Evolutionary conservation across 2,888 invertebrate species (phyloP), one percentile per base, ranked within the genome.

Genomic region (Mythimna loreyi): DNA sequence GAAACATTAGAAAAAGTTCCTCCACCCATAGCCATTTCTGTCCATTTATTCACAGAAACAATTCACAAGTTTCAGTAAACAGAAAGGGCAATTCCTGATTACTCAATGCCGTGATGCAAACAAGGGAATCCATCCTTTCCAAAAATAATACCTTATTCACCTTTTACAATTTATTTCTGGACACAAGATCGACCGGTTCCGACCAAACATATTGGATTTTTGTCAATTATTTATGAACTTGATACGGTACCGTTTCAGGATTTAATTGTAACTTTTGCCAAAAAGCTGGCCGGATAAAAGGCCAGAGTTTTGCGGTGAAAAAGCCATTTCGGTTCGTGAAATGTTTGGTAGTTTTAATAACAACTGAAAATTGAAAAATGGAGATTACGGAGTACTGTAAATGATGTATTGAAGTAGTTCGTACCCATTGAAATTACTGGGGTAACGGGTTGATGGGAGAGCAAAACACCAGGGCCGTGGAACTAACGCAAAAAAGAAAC

Each of bases 151-250:
- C 45, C 28, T n/a, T 16, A 47, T 57, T 72, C 30, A 49, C 57
- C 40, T 58, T 60, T 60, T 25, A 6, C 33, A 50, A 47, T 61
- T 11, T 73, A 67, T 61, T 60, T 60, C 25, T n/a, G 45, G 16
- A 50, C 25, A 36, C 33, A n/a, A 66, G 59, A 45, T 56, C 40
- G 47, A n/a, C 40, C 45, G 19, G 25, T 65, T 9, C 1, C 47
- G 21, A 25, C 21, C 21, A 49, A 33, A 67, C 33, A 55, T 58
- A 58, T 58, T 58, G 53, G 36, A 62, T 62, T 61, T 61, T 62
- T 21, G 58, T 68, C 58, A 67, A 74, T 74, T 59, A 73, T 75
- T 68, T 45, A 63, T 40, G 40, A 63, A 75, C 58, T 50, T 58
- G 40, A 62, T 55, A 62, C 61, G 47, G 23, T 61, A 62, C 50